Evolutionary conservation across 2,888 invertebrate species (phyloP), one percentile per base, ranked within the genome.

Genomic region (Rotaria socialis): DNA sequence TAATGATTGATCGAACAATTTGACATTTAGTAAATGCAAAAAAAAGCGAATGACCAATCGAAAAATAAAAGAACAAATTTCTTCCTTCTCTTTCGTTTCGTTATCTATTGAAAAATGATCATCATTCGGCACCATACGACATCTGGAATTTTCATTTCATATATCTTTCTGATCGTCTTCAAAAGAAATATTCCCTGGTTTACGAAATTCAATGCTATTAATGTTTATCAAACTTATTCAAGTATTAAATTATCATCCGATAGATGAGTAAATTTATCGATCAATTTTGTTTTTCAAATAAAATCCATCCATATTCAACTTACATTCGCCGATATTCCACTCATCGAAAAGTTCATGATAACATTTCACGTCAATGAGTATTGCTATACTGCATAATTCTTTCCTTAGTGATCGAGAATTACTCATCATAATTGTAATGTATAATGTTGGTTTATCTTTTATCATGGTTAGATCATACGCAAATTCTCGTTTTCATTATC

Each of bases 101-200:
- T 60, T 60, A 60, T 60, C 58, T 60, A 14, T 60, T 27, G n/a
- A 11, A 11, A 60, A n/a, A 60, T 11, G 58, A 60, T 60, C 41
- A 74, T 74, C 74, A 74, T 43, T 67, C 74, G 19, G 4, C 74
- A 74, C 22, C 19, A 74, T 22, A 74, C 74, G 74, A 74, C 74
- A 41, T 41, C 74, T 74, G 74, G 27, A 60, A 60, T 60, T 27
- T 27, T 22, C 55, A 6, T 22, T 55, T 55, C 5, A 55, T 55
- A 50, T 50, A 50, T 50, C 8, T 11, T 22, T 7, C 55, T 3
- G 6, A 55, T 6, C 22, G 5, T 55, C 55, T 55, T 52, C 52
- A 52, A 16, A 14, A 16, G 16, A 4, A 52, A 52, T 52, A 14
- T 16, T 14, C 14, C 16, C 16, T 52, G 35, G 35, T 47, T 47